Percentiles rank a stretch among this genome's conserved stretches.
Evolutionary conservation across 2,797 vertebrate genomes (phyloP).

Genomic region (Galaxias olidus): DNA sequence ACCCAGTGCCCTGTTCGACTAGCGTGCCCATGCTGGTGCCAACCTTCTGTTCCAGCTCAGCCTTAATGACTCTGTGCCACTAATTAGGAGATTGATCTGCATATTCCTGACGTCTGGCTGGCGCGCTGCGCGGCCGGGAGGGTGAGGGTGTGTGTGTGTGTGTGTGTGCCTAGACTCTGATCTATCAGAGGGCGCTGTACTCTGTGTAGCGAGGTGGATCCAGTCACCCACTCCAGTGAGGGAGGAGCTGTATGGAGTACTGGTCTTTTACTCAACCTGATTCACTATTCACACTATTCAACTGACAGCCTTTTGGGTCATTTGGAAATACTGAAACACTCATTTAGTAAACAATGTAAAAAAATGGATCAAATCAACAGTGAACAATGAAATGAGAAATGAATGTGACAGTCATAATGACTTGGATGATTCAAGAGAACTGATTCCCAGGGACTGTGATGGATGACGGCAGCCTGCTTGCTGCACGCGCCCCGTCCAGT

Average conservation of each 20-base stretch:
- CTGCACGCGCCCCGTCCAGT: conserved; percentile 47
- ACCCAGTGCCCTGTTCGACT: conserved; percentile 52
- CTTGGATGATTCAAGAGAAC: no score
- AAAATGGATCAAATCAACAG: neutral
- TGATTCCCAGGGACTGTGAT: conserved; percentile 38
- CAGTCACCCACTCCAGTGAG: no score
- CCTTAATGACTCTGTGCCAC: conserved; percentile 67
- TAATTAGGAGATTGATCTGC: conserved; percentile 74
- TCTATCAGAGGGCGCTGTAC: no score
- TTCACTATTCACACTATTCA: no score
- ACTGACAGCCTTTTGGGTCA: no score
- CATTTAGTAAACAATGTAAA: no score
- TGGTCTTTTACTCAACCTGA: no score
- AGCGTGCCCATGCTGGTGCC: conserved; percentile 51
- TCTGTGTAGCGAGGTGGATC: no score
- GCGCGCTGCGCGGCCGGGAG: conserved; percentile 54
- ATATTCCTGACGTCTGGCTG: conserved; percentile 65
- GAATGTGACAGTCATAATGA: no score
- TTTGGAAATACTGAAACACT: no score
- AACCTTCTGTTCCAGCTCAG: conserved; percentile 66
- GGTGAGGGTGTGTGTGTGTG: conserved; percentile 27
- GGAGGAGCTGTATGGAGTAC: no score
- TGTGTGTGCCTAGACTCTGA: no score
- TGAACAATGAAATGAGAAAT: conserved; percentile 10
- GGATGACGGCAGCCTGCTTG: conserved; percentile 46